Evolutionary conservation across 2,888 invertebrate species (phyloP).

Genomic region (Platycnemis pennipes): DNA sequence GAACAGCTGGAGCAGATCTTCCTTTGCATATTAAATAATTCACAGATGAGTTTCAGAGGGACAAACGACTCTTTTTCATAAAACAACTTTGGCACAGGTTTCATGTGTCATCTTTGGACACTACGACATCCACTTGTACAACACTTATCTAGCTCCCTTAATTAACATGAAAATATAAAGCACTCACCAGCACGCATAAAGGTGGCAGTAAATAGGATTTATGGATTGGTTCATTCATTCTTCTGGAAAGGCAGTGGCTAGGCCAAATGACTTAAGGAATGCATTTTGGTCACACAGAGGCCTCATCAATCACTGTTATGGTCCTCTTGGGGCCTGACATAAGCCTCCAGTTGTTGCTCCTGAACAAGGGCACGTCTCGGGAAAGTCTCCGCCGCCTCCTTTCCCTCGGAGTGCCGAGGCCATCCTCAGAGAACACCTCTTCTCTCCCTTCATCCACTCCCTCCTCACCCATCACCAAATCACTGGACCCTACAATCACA

Average conservation of each 20-base stretch:
- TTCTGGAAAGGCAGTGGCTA: slow-evolving; percentile 61
- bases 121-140: not conserved
- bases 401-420: slow-evolving; percentile 28
- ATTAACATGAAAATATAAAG: slow-evolving; percentile 58
- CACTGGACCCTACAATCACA: slow-evolving; percentile 75
- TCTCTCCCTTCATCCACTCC: slow-evolving; percentile 41
- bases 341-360: slow-evolving; percentile 80
- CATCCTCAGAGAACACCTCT: slow-evolving; percentile 48
- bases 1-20: too few species aligned
- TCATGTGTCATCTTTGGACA: slow-evolving; percentile 34
- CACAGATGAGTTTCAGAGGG: not conserved
- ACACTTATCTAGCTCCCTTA: slow-evolving; percentile 46
- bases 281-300: slow-evolving; percentile 78
- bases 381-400: slow-evolving; percentile 76
- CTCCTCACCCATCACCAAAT: not conserved
- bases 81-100: slow-evolving; percentile 50
- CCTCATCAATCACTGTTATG: slow-evolving; percentile 90
- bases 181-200: slow-evolving; percentile 49
- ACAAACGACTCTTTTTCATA: slow-evolving; percentile 43
- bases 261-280: slow-evolving; percentile 64
- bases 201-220: slow-evolving; percentile 60
- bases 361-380: slow-evolving; percentile 79
- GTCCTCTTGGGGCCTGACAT: slow-evolving; percentile 82
- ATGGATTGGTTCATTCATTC: slow-evolving; percentile 41
- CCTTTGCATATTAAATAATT: not conserved